Percentiles rank a stretch among this genome's conserved stretches.
Evolutionary conservation across 2,113 vertebrate genomes (phyloP).

Genomic region (Bos indicus): DNA sequence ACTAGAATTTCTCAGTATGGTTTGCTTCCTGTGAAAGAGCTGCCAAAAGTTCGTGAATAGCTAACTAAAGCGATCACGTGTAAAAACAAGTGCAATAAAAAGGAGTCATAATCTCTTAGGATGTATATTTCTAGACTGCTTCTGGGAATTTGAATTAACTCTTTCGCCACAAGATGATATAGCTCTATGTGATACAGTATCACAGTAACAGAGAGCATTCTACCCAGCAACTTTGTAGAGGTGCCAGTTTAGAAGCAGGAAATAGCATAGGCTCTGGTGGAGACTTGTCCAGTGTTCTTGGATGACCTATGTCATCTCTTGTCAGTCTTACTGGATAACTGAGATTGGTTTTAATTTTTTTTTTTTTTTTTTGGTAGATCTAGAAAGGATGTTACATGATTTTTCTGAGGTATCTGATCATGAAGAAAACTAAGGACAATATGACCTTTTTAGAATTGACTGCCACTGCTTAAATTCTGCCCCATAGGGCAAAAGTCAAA

Average conservation of each 20-base stretch:
- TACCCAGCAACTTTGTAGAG: not conserved
- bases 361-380: not conserved
- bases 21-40: slow-evolving; percentile 24
- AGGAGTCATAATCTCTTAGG: not conserved
- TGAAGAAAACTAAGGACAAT: not conserved
- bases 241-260: not conserved
- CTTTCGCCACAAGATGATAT: not conserved
- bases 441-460: not conserved
- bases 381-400: not conserved
- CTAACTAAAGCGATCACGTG: not conserved
- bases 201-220: not conserved
- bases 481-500: not conserved
- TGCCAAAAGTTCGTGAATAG: not conserved
- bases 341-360: not conserved
- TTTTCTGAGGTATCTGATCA: not conserved
- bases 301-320: not conserved
- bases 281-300: not conserved
- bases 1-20: not conserved
- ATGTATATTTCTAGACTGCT: not conserved
- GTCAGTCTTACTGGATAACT: not conserved
- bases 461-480: not conserved
- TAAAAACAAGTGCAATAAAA: not conserved
- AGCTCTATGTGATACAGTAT: not conserved
- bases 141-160: not conserved
- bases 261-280: not conserved